Conservation (phyloP, 2,113 vertebrate genomes). For the Numida meleagris region DNA sequence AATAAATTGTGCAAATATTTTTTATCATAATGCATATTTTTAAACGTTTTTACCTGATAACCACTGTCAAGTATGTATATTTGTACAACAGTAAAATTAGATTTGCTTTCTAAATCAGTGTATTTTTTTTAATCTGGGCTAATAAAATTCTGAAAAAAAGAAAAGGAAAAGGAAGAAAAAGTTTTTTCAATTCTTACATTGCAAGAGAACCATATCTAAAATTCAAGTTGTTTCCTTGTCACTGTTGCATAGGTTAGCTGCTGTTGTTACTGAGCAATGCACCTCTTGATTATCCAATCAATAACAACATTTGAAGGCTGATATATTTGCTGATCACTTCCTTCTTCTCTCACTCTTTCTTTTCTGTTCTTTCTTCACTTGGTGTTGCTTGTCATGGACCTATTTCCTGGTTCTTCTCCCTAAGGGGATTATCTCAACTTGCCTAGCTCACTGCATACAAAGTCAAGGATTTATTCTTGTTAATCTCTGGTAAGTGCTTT, state of each 20-base stretch:
- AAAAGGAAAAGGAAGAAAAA: no score
- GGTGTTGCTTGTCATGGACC: slow-evolving; percentile 72
- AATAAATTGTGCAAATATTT: neutral
- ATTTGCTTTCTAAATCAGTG: neutral
- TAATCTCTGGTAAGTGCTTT: slow-evolving; percentile 83
- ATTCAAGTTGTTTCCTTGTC: neutral
- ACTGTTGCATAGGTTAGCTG: neutral
- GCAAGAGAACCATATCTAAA: neutral
- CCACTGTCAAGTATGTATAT: neutral
- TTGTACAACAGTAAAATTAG: neutral
- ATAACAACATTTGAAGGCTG: slow-evolving; percentile 18
- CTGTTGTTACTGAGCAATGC: neutral
- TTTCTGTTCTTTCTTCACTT: slow-evolving; percentile 54
- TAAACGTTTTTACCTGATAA: neutral
- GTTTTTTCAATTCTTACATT: neutral
- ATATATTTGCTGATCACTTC: slow-evolving; percentile 63
- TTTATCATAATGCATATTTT: neutral
- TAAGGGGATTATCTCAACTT: slow-evolving; percentile 78
- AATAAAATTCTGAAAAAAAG: neutral
- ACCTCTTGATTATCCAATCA: slow-evolving; percentile 29
- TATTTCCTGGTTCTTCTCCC: slow-evolving; percentile 68
- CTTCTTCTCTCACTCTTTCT: neutral
- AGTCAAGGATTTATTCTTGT: slow-evolving; percentile 82
- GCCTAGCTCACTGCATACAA: slow-evolving; percentile 75
- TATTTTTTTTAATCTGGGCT: neutral